Base-by-base conservation (phyloP, 2,888 invertebrate species). In the Sericinus montela region DNA sequence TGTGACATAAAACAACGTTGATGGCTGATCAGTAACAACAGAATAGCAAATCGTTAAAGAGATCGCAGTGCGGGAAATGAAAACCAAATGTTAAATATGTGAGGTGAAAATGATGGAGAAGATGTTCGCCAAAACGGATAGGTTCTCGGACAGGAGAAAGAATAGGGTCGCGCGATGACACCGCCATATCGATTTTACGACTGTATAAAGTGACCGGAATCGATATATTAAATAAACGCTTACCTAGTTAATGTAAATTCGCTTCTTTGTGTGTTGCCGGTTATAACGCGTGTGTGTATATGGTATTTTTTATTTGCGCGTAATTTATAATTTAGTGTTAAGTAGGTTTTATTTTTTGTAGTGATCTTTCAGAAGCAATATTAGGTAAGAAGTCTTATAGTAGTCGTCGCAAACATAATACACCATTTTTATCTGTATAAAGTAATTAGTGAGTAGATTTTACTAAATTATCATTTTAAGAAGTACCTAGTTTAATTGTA, bases 91-190 rank as follows among this genome's bases (percentile, higher is more conserved):
- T 55, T 69, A 62, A 48, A 52, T 23, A 68, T 71, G 70, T 62
- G 60, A 72, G 57, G 48, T 38, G 48, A 55, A 46, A 41, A 45
- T 32, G 48, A 45, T 48, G 61, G 46, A 49, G 54, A 75, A 72
- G 69, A 86, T 86, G 86, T 80, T 80, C 62, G 74, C 79, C 29
- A 78, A 76, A 67, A 75, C 74, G 57, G 77, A 82, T 51, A 72
- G 81, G 32, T 80, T 82, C 66, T 85, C 83, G 80, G 84, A 86
- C 65, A 70, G 86, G 57, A 76, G 85, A 69, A 85, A 84, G 84
- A 57, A 63, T 51, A 67, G 60, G 54, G 50, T 52, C 57, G 52
- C 74, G 64, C 82, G 82, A 85, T 87, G 87, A 85, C 82, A 70
- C 55, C 68, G 50, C 65, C 62, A 51, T 54, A 67, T 54, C 66